Conservation (phyloP, 2,113 vertebrate genomes). For the Amphiprion ocellaris region DNA sequence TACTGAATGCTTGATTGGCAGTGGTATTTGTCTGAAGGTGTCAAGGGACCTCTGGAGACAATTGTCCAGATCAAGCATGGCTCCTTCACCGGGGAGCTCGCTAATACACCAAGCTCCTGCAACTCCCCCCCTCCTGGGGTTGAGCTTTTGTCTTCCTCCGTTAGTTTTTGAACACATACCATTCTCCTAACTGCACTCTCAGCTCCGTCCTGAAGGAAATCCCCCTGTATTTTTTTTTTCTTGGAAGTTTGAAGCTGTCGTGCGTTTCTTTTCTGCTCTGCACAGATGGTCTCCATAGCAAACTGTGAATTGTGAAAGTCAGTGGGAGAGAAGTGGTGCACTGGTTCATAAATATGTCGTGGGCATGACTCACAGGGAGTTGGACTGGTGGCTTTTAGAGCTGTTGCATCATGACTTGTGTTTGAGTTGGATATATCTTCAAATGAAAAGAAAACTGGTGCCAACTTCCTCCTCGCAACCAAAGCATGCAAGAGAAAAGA, state of each 20-base stretch:
- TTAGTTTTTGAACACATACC: constrained; percentile 46
- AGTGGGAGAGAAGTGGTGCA: constrained; percentile 56
- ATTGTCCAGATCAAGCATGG: constrained; percentile 70
- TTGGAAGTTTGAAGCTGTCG: constrained; percentile 37
- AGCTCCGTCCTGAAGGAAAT: constrained; percentile 62
- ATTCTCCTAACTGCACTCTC: constrained; percentile 31
- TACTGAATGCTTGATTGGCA: constrained; percentile 80
- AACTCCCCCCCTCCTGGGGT: constrained; percentile 8
- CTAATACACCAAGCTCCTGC: constrained; percentile 42
- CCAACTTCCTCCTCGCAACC: constrained; percentile 33
- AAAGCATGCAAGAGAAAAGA: constrained; percentile 29
- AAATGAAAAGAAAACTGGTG: constrained; percentile 24
- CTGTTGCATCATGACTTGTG: constrained; percentile 42
- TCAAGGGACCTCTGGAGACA: constrained; percentile 73
- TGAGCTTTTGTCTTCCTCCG: constrained; percentile 59
- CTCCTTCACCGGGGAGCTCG: constrained; percentile 54
- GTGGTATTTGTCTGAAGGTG: constrained; percentile 71
- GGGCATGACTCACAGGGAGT: constrained; percentile 52
- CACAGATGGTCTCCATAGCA: constrained; percentile 75
- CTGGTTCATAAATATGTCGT: constrained; percentile 33
- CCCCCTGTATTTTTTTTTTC: constrained; percentile 47
- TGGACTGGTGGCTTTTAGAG: constrained; percentile 45
- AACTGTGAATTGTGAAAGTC: constrained; percentile 43
- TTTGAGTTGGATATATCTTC: constrained; percentile 37
- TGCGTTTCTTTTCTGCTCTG: constrained; percentile 35